Conservation (phyloP, 2,113 vertebrate genomes). For the Pteronura brasiliensis region DNA sequence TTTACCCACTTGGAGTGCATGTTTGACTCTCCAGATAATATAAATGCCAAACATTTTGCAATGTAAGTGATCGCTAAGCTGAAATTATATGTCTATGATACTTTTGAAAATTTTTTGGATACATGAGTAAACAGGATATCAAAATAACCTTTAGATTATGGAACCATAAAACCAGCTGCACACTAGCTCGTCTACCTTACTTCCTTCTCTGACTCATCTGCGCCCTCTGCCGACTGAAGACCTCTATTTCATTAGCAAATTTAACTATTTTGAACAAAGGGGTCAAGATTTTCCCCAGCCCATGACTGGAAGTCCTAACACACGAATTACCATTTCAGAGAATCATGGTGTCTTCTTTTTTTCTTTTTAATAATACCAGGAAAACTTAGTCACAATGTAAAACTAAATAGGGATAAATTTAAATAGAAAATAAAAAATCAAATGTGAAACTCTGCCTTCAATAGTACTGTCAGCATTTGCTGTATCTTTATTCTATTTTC, state of each 20-base stretch:
- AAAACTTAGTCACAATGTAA: not conserved
- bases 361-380: not conserved
- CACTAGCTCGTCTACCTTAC: not conserved
- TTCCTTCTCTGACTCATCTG: not conserved
- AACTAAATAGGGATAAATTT: not conserved
- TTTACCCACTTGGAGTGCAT: not conserved
- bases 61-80: not conserved
- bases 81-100: not conserved
- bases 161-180: not conserved
- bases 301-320: not conserved
- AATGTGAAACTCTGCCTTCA: not conserved
- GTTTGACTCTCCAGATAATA: not conserved
- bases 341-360: not conserved
- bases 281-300: not conserved
- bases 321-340: not conserved
- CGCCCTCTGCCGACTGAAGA: conserved; percentile 34
- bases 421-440: conserved; percentile 20
- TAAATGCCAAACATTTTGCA: not conserved
- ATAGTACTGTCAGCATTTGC: not conserved
- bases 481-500: not conserved
- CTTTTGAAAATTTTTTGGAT: not conserved
- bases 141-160: not conserved
- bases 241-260: not conserved
- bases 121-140: not conserved
- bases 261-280: not conserved